Base-by-base conservation (phyloP, 1,140 invertebrate genomes). In the Papilio dardanus region DNA sequence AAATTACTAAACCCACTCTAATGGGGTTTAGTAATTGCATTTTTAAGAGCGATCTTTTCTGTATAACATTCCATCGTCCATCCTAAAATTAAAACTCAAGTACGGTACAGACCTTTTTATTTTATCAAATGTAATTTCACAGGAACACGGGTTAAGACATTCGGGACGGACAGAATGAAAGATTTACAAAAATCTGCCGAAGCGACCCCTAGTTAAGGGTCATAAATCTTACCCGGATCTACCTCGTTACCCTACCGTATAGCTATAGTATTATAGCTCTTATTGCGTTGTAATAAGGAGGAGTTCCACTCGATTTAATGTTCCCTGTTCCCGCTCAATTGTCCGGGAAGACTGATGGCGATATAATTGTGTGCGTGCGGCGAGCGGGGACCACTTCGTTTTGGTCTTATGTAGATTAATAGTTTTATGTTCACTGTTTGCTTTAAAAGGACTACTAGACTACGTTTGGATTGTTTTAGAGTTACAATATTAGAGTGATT, bases 121-220 rank as follows among this genome's bases (percentile, higher is more conserved):
- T 68, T 68, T 40, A 68, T 68, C n/a, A 68, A 68, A 68, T 35
- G 66, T 68, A 68, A 68, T 68, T 68, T 68, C 66, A 68, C n/a
- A 5, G 33, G 21, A 68, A 68, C 31, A 68, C 16, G 33, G 66
- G 66, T 68, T 68, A 40, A 68, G 66, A 68, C 33, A 33, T 68
- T 37, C 19, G n/a, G 7, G 65, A 37, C 50, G 2, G 50, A 58
- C 66, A 24, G 31, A 21, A 37, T 24, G 66, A 37, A 37, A 40
- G 66, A 68, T 68, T 68, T 40, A 68, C n/a, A 68, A 68, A 68
- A 68, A 68, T 68, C 66, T 68, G 66, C 66, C 33, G 35, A 68
- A 33, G 35, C 66, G 66, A 68, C 66, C 66, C 66, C 66, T 68
- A 68, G 66, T 68, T 68, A 68, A 37, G 66, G 33, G 66, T 21